phyloP scores from a whole-genome alignment of 2,113 vertebrate genomes.

The Ptyas mucosa region DNA sequence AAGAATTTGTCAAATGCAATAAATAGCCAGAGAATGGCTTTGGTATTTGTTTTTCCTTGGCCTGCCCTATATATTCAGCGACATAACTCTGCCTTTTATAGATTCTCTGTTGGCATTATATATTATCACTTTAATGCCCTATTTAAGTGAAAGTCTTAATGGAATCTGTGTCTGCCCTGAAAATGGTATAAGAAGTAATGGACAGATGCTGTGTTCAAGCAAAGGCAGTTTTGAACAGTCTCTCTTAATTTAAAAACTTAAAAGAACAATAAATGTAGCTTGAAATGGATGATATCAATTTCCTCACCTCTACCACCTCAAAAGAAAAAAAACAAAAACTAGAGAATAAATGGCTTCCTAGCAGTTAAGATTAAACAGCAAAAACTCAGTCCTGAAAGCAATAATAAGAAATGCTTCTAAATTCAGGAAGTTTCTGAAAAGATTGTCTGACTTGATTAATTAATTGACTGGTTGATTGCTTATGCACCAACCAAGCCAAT shows the following conservation, averaged over 20 bases:
- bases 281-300: not conserved
- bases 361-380: constrained; percentile 2
- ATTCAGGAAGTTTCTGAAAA: not conserved
- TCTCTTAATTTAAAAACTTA: not conserved
- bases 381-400: not conserved
- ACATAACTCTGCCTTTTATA: not conserved
- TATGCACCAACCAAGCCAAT: not conserved
- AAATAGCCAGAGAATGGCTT: not conserved
- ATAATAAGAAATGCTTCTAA: not conserved
- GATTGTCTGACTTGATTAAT: not conserved
- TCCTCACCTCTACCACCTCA: not conserved
- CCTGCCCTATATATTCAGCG: not conserved
- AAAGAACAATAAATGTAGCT: not conserved
- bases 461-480: not conserved
- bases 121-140: not conserved
- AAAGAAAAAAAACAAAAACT: not conserved
- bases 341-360: not conserved
- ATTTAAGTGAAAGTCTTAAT: not conserved
- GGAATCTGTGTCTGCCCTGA: not conserved
- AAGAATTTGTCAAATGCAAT: not conserved
- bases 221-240: not conserved
- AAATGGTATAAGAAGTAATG: constrained; percentile 10
- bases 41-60: not conserved
- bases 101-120: not conserved
- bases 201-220: not conserved